Evolutionary conservation across 2,113 vertebrate genomes (phyloP), one percentile per base, ranked within the genome.

Genomic region (Halichoerus grypus): DNA sequence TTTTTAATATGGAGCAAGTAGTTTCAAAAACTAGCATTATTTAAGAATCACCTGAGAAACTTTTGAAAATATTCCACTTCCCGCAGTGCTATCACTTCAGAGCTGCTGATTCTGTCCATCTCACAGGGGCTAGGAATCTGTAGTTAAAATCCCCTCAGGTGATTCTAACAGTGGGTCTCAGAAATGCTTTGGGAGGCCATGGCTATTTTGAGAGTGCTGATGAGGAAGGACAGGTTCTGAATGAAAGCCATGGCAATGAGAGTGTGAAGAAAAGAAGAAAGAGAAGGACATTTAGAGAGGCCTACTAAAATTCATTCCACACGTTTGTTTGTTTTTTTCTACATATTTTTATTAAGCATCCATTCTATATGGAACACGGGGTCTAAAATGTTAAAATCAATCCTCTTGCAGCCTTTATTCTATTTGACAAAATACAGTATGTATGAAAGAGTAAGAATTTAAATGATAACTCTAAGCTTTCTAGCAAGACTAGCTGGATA

Each of bases 341-440:
- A 77, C 67, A 24, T n/a, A 53, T 55, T 69, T 93, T 93, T 33
- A 74, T 46, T 82, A 87, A 81, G 14, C 33, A 69, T 19, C 49
- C 69, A 15, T 49, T 51, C 51, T 49, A 3, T 74, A 85, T 74
- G 79, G 51, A 76, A 46, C 14, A 36, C 0, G 24, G n/a, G 26
- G 24, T 65, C 31, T 86, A 94, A 79, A 88, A 95, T 86, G 57
- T 13, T 80, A 59, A 96, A 84, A 85, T 69, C 6, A 89, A 42
- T 93, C 51, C 65, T 95, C 22, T 24, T 3, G 9, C 24, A 81
- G 39, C 0, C 59, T 81, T 67, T 84, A 77, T 57, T 76, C 53
- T 85, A 16, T 67, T 80, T 83, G 24, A 77, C 21, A 82, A 96
- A 90, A 86, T 42, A 28, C 1, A 57, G 28, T 33, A 76, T 53